Conservation (phyloP, 1,140 invertebrate genomes). For the Ctenoplectra terminalis region DNA sequence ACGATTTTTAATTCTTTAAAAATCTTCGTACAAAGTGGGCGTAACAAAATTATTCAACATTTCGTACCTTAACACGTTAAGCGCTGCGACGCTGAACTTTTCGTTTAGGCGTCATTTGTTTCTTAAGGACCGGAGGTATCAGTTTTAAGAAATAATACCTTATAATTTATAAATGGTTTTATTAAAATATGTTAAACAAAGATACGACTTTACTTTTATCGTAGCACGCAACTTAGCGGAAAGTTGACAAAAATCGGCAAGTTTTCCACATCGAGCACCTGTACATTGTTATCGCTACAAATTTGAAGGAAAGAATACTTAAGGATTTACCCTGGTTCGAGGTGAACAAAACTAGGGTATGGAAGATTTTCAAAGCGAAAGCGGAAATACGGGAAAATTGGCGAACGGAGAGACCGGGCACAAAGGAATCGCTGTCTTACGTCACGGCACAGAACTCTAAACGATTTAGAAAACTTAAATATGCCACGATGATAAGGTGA, state of each 20-base stretch:
- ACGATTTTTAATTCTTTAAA: not conserved
- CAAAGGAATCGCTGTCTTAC: not conserved
- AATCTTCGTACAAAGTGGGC: not conserved
- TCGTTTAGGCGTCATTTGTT: no score
- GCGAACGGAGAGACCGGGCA: not conserved
- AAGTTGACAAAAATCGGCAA: no score
- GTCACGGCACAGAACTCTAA: not conserved
- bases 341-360: conserved; percentile 47
- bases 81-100: no score
- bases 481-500: not conserved
- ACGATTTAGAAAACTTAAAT: not conserved
- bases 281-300: not conserved
- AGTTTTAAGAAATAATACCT: no score
- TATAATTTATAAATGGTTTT: no score
- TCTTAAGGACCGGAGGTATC: no score
- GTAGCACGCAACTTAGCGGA: no score
- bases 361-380: not conserved
- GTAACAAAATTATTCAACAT: not conserved
- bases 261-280: not conserved
- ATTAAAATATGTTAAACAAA: no score
- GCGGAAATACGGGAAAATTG: not conserved
- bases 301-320: conserved; percentile 36
- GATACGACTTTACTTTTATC: no score
- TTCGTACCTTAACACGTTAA: no score
- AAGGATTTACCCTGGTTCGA: conserved; percentile 43